Evolutionary conservation across 1,140 invertebrate species (phyloP), one percentile per base, ranked within the genome.

Genomic region (Micrasema minimum): DNA sequence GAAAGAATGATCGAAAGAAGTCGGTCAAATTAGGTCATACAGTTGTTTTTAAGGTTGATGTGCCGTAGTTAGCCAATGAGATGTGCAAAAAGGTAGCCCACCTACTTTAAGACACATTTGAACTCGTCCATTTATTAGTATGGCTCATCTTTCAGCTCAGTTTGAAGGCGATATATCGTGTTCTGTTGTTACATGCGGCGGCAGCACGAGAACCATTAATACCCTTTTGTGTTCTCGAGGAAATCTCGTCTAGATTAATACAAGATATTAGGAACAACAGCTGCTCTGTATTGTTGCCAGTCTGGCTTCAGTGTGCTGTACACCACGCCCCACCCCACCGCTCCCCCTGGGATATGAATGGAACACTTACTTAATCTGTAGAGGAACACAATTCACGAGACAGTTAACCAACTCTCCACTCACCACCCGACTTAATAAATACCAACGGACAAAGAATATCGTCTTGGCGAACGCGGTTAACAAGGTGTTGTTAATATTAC

Each of bases 211-310:
- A 53, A 12, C 20, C 50, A 53, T 53, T 53, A 53, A 53, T 53
- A 26, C 50, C n/a, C 50, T 12, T 26, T 53, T 53, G 50, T 53
- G 23, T 53, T 53, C 18, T 10, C 10, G 18, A 9, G 50, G 23
- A 31, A 53, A 53, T 53, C 50, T 53, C 50, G 23, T 31, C 50
- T 53, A 53, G 50, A 53, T 53, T 53, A 53, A 53, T 53, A 53
- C 26, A 53, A 53, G 50, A 53, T 53, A 53, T 53, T 53, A 53
- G 18, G 5, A 26, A 53, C 50, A 53, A 53, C 50, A 53, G 50
- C 50, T 53, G 50, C 50, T 48, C 50, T 12, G 18, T 31, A 53
- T 53, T 53, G 50, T 53, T 53, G 22, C 20, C 5, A 53, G 50
- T 23, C 50, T 53, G 50, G 50, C 50, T 53, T 53, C 50, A 53